These are phyloP conservation scores for Nycticorax nycticorax DNA, from an alignment of 2,113 vertebrate species.

Conservation along the genomic window DNA sequence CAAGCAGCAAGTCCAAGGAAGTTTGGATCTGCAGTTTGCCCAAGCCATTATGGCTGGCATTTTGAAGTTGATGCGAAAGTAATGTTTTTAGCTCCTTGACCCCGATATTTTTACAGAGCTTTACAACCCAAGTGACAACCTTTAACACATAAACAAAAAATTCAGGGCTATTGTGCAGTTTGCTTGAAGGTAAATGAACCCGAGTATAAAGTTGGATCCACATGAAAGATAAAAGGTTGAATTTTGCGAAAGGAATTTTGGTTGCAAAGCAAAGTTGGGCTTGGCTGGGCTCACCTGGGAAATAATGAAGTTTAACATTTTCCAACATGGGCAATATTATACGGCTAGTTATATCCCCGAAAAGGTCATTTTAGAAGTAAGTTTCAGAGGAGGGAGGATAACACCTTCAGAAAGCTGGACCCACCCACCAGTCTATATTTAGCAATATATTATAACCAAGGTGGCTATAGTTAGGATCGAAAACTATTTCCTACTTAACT, in stretches of 20 bases:
- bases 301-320: constrained; percentile 42
- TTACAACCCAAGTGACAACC: constrained; percentile 44
- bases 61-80: not conserved
- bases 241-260: constrained; percentile 24
- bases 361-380: constrained; percentile 45
- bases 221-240: constrained; percentile 24
- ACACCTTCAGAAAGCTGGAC: not conserved
- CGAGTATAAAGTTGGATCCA: not conserved
- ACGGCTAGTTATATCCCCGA: not conserved
- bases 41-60: constrained; percentile 21
- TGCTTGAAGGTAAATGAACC: constrained; percentile 36
- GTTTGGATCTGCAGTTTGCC: constrained; percentile 4
- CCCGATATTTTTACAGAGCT: constrained; percentile 18
- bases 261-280: not conserved
- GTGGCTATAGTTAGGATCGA: constrained; percentile 38
- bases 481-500: constrained; percentile 59
- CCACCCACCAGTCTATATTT: constrained; percentile 39
- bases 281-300: constrained; percentile 51
- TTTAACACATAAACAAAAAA: constrained; percentile 49
- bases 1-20: constrained; percentile 41
- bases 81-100: constrained; percentile 33
- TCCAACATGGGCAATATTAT: not conserved
- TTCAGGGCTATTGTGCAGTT: not conserved
- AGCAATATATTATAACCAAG: constrained; percentile 28
- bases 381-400: not conserved